Percentiles rank a stretch among this genome's conserved stretches.
phyloP scores from a whole-genome alignment of 2,797 vertebrate genomes.

The Prionace glauca region DNA sequence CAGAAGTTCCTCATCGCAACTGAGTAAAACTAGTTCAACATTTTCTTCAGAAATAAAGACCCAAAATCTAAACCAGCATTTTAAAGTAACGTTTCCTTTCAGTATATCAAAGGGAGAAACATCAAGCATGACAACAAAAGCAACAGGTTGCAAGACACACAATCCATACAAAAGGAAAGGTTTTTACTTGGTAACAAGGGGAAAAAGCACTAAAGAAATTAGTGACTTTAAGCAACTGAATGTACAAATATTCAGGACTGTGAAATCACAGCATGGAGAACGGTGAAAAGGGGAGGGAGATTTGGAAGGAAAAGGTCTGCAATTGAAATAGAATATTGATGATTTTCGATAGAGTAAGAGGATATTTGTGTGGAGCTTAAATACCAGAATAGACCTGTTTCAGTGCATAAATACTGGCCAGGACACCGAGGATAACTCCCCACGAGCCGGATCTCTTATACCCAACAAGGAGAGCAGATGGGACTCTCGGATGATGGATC shows the following conservation, averaged over 20 bases:
- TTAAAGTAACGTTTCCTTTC: not conserved
- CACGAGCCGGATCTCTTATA: not conserved
- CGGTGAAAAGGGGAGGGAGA: not conserved
- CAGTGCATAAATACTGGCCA: not conserved
- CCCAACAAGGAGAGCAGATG: not conserved
- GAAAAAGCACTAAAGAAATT: not conserved
- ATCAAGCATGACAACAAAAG: not conserved
- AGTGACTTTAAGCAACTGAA: not conserved
- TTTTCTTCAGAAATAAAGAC: not conserved
- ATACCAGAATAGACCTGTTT: not conserved
- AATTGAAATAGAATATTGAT: not conserved
- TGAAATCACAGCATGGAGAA: not conserved
- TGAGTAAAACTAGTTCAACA: not conserved
- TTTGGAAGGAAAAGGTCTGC: not conserved
- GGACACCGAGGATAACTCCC: not conserved
- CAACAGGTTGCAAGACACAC: not conserved
- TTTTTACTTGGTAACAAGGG: not conserved
- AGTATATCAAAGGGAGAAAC: not conserved
- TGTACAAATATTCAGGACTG: not conserved
- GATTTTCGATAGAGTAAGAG: not conserved
- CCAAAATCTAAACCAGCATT: not conserved
- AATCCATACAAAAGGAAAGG: not conserved
- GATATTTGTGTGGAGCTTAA: not conserved
- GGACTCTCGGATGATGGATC: not conserved
- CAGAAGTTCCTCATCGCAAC: not conserved